Evolutionary conservation across 53 echinoderm and acorn worm genomes (phyloP), one percentile per base, ranked within the genome.

Genomic region (Actinopyga echinites): DNA sequence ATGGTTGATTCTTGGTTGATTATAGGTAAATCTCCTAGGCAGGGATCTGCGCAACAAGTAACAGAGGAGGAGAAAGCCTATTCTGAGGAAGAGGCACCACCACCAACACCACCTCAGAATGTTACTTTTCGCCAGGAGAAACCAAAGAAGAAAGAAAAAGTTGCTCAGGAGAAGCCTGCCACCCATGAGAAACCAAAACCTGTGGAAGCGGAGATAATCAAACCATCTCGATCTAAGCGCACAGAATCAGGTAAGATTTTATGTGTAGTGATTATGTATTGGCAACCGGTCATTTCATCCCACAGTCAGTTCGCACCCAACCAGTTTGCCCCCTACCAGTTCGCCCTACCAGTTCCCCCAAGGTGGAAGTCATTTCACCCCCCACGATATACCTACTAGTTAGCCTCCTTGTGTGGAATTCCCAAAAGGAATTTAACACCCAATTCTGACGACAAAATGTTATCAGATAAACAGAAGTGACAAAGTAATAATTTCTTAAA

Each of bases 21-120:
- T n/a, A 49, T 15, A 77, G 77, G 55, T 12, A 84, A 90, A 68
- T 83, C 86, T 21, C 86, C 87, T 32, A 79, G 85, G 23, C 88
- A 69, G 65, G 74, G 37, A 38, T 56, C 65, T 5, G 52, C 65
- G 35, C 69, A 89, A 67, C 83, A 92, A 67, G 44, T 64, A 23
- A 65, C 60, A 53, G 58, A 89, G 26, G 91, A 91, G 23, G 82
- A 65, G 17, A 83, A 85, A 64, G 29, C 54, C 24, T 74, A 52
- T 12, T 71, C 83, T 23, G 87, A 87, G 24, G 75, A 87, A 67
- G 87, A 87, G 52, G 49, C 54, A 59, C 26, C 75, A 20, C 79
- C 89, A 19, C 80, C 89, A 19, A 83, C 87, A 30, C 79, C 83
- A 56, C 65, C 49, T 22, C 42, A 71, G 24, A 77, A 25, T 54